Base-by-base conservation (phyloP, 2,888 invertebrate genomes). In the Odontocolon sp. region DNA sequence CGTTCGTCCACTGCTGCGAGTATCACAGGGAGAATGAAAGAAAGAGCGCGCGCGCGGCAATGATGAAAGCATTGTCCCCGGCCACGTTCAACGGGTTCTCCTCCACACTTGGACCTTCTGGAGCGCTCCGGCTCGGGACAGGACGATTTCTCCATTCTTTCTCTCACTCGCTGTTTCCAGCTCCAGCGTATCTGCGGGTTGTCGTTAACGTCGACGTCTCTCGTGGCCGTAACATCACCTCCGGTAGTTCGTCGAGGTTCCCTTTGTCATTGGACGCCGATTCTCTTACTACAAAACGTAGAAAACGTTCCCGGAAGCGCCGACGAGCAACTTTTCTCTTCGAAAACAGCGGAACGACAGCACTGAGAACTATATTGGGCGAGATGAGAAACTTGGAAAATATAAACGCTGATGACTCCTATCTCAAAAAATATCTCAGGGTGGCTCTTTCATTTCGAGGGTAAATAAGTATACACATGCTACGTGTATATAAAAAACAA, bases 61-160 rank as follows among this genome's bases (percentile, higher is more conserved):
- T 88, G 90, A 90, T 90, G 89, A 90, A 90, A 90, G 90, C 90
- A 90, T 90, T 90, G 90, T 90, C 87, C 87, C 86, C 83, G 84
- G 83, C 87, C 84, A 84, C 83, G 85, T 84, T 87, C 85, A 83
- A 84, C 84, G 81, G 26, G 50, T 79, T 70, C n/a, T 72, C 52
- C 61, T 74, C 59, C 26, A 63, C 63, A 56, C 57, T 72, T 71
- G 68, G 74, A 67, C 72, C 68, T 75, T 64, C 74, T 74, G 64
- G 68, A 68, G 68, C 71, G 71, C 72, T 75, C 69, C 77, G n/a
- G 36, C 52, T 31, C 59, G 63, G 33, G 42, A 69, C 42, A 52
- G 31, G 68, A 47, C 64, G 45, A 36, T 56, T 54, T 28, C 57
- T 76, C 61, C 56, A 61, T 45, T 57, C 54, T 54, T 50, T 50